A percentile compares a stretch with the other conserved stretches of the same genome.
These are phyloP conservation scores for Anoplophora glabripennis DNA, from an alignment of 1,140 invertebrate genomes.

Conservation along the genomic window DNA sequence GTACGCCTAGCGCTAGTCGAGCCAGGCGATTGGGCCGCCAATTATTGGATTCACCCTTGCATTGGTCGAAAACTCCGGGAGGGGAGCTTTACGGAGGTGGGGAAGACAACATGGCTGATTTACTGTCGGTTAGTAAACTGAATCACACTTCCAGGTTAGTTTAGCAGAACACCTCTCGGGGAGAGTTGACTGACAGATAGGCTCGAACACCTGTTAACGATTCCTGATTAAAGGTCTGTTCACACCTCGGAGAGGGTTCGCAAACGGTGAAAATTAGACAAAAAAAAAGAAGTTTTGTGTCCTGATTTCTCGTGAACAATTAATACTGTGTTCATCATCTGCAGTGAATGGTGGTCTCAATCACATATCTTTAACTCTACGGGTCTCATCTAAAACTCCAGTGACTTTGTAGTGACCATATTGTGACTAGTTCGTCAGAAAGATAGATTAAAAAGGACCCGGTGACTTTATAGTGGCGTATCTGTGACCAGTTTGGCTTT, in stretches of 20 bases:
- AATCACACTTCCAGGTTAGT: slow-evolving; percentile 39
- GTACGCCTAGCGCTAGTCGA: slow-evolving; percentile 25
- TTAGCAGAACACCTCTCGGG: slow-evolving; percentile 31
- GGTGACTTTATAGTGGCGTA: too few relatives aligned
- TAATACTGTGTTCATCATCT: too few relatives aligned
- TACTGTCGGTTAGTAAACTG: slow-evolving; percentile 35
- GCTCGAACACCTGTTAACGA: slow-evolving; percentile 16
- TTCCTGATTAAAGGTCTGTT: not conserved
- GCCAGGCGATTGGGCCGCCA: slow-evolving; percentile 30
- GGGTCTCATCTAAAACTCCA: too few relatives aligned
- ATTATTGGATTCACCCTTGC: slow-evolving; percentile 19
- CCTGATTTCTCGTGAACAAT: too few relatives aligned
- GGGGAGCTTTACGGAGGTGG: slow-evolving; percentile 27
- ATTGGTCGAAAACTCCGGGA: slow-evolving; percentile 26
- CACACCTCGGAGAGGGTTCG: not conserved
- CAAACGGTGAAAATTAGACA: not conserved
- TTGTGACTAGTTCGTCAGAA: too few relatives aligned
- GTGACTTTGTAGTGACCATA: too few relatives aligned
- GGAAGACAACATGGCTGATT: slow-evolving; percentile 48
- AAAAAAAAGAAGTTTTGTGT: not conserved
- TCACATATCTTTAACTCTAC: too few relatives aligned
- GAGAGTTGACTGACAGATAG: slow-evolving; percentile 14
- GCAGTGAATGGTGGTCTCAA: too few relatives aligned
- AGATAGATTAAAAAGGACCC: too few relatives aligned
- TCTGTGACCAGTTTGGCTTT: too few relatives aligned